These are phyloP conservation scores for Abrostola triplasia DNA, from an alignment of 2,888 invertebrate species.

Conservation along the genomic window DNA sequence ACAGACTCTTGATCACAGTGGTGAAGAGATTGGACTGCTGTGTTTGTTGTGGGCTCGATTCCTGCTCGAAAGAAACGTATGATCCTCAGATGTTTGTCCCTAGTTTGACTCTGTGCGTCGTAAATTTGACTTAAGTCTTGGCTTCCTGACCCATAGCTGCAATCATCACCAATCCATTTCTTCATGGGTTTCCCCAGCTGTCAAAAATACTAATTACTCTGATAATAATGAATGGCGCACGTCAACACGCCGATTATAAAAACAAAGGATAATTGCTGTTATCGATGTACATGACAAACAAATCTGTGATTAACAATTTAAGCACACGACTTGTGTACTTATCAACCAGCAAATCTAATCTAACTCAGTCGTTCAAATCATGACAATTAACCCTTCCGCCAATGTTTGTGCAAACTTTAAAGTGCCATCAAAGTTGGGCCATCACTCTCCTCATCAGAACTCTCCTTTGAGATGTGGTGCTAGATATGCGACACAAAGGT, in stretches of 20 bases:
- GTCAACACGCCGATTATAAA: not conserved
- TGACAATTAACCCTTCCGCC: conserved; percentile 21
- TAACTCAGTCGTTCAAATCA: conserved; percentile 8
- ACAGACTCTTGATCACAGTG: too few relatives aligned
- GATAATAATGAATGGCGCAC: too few relatives aligned
- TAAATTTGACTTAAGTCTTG: too few relatives aligned
- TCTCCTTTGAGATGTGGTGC: conserved; percentile 50
- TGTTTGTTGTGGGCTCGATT: too few relatives aligned
- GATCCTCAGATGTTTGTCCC: too few relatives aligned
- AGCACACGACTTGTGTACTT: conserved; percentile 1
- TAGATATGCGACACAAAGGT: conserved; percentile 61
- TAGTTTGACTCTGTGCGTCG: too few relatives aligned
- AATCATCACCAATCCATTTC: conserved; percentile 8
- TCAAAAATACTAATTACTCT: too few relatives aligned
- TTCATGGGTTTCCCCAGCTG: not conserved
- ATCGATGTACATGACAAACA: not conserved
- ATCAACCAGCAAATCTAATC: not conserved
- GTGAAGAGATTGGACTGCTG: too few relatives aligned
- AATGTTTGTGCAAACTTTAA: conserved; percentile 43
- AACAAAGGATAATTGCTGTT: conserved; percentile 3
- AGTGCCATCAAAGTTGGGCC: conserved; percentile 37
- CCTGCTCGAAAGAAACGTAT: too few relatives aligned
- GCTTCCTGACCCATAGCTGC: conserved; percentile 14
- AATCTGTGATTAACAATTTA: not conserved
- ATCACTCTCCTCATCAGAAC: conserved; percentile 43